phyloP scores from a whole-genome alignment of 2,888 invertebrate species.

The Lobophora halterata region DNA sequence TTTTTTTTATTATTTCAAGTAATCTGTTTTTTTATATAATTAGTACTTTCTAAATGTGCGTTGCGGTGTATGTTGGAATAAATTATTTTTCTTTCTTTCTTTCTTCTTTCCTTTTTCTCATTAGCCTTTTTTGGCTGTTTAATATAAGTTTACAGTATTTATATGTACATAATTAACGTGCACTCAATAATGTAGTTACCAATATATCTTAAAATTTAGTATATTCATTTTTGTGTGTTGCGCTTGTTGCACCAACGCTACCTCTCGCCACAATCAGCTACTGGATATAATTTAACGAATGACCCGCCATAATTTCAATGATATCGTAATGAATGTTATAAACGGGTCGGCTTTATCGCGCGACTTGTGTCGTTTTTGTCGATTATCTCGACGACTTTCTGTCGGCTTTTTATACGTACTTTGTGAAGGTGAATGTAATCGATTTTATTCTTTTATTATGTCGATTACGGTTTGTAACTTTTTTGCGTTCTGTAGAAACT shows the following conservation, averaged over 20 bases:
- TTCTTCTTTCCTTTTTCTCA: no score
- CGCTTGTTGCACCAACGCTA: slow-evolving; percentile 32
- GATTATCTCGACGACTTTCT: slow-evolving; percentile 13
- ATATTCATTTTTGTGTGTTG: slow-evolving; percentile 16
- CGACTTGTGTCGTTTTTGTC: slow-evolving; percentile 10
- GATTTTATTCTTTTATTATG: background rate
- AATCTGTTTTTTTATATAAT: no score
- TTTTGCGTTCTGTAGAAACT: no score
- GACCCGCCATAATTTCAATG: slow-evolving; percentile 48
- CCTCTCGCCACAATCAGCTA: slow-evolving; percentile 39
- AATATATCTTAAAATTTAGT: no score
- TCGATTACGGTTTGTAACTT: slow-evolving; percentile 2
- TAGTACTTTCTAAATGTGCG: no score
- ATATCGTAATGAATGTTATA: slow-evolving; percentile 48
- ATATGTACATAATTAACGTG: no score
- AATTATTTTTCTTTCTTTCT: no score
- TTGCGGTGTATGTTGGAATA: no score
- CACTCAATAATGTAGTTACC: no score
- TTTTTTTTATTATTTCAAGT: no score
- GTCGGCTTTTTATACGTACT: slow-evolving; percentile 14
- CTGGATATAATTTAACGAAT: slow-evolving; percentile 50
- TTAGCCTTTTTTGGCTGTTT: no score
- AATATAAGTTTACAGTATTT: no score
- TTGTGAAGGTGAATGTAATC: slow-evolving; percentile 10
- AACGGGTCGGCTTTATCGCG: slow-evolving; percentile 41